Evolutionary conservation across 2,888 invertebrate genomes (phyloP), one percentile per base, ranked within the genome.

Genomic region (Ormyrus rosae): DNA sequence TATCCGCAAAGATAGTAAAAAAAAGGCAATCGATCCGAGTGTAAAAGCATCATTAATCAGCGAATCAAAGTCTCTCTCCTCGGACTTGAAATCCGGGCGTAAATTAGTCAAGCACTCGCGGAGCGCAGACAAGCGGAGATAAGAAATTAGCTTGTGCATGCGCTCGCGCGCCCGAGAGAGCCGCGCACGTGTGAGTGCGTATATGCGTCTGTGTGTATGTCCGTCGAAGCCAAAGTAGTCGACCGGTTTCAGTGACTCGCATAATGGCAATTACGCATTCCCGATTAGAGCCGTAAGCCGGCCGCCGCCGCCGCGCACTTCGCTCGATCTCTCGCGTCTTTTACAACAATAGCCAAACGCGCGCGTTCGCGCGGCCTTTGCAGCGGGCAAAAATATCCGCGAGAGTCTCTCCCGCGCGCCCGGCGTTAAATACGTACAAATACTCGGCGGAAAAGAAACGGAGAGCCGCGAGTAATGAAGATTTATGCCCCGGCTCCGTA

Each of bases 201-300:
- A 7, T 4, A 45, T 7, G 13, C 13, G 13, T 13, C 13, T 45
- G 56, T 6, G 46, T 13, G 48, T 8, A 9, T 11, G 68, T 11
- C 9, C 11, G 8, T 6, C 60, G 48, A 64, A 78, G 78, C 34
- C 50, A 48, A 46, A 11, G 56, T n/a, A 53, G 55, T 72, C 71
- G 68, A 74, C 74, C 81, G 78, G 73, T 70, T 80, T 50, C 72
- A 72, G 63, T 64, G 68, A 45, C 63, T 63, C 81, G 78, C 63
- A 63, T 78, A 81, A 81, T 75, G 72, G 61, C 70, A 79, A 79
- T 81, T 79, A 78, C 70, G 74, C 81, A 70, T 69, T 74, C 81
- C 55, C 74, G 64, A 79, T 77, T 63, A 64, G 53, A 72, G 60
- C 19, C 58, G 60, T 9, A 61, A n/a, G n/a, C 5, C 46, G 48